Base-by-base conservation (phyloP, 1,140 invertebrate genomes). In the Adoxophyes honmai region DNA sequence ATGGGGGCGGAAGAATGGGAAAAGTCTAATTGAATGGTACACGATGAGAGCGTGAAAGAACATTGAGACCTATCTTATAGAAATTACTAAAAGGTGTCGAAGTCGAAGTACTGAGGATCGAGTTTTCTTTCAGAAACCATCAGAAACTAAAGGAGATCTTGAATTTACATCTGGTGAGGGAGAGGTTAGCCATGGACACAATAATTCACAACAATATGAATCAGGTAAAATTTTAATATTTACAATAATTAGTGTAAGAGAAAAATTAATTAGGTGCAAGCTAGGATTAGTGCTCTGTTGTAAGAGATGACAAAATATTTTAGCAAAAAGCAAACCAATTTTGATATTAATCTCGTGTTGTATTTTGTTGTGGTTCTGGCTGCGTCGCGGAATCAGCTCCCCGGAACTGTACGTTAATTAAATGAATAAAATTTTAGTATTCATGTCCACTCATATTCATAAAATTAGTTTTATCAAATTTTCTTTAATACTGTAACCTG, bases 111-210 rank as follows among this genome's bases (percentile, higher is more conserved):
- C 28, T 21, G 16, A 21, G 10, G 21, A 28, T 28, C 0, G n/a
- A 48, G 36, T 59, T 51, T 35, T 42, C 38, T 82, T 74, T 10
- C 68, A 92, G 91, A 57, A 93, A 95, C 73, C 92, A 91, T 70
- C 84, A 93, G 57, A 92, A 91, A 58, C 89, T 96, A 62, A 90
- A 87, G 48, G 94, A 96, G 60, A 94, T 98, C 62, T 81, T 97
- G 10, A 93, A 94, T 63, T 91, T 97, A 64, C 96, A 98, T 81
- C 93, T 96, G 42, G 93, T 93, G 11, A 91, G 91, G 58, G 91
- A 95, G 55, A 90, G 92, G 60, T 86, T 97, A 34, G 93, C 95
- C 2, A 86, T 95, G 36, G 94, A 96, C 36, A 91, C 92, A 36
- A 96, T 97, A 57, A 91, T 92, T 16, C 88, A 93, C 48, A 93